phyloP scores from a whole-genome alignment of 1,140 invertebrate genomes.

The Laupala kohalensis region DNA sequence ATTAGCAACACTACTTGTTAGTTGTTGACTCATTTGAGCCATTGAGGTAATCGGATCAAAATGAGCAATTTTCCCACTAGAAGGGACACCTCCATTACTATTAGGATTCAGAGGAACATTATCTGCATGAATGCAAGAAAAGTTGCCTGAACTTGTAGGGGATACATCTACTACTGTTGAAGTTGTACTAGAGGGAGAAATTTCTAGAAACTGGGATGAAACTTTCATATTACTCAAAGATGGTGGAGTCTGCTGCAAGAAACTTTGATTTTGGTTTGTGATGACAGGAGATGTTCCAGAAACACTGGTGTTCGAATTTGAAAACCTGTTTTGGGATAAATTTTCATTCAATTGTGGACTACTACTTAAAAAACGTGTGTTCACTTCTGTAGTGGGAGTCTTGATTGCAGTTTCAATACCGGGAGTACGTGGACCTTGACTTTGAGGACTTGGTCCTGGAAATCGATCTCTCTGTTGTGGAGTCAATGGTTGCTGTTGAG shows the following conservation, averaged over 20 bases:
- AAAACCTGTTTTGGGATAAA: conserved; percentile 17
- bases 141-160: conserved; percentile 16
- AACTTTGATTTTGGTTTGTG: conserved; percentile 9
- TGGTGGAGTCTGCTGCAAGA: conserved; percentile 8
- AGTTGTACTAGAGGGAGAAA: conserved; percentile 17
- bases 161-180: conserved; percentile 16
- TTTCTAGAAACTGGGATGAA: conserved; percentile 15
- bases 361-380: conserved; percentile 16
- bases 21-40: conserved; percentile 85
- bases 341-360: conserved; percentile 18
- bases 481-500: not conserved
- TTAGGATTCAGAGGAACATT: conserved; percentile 75
- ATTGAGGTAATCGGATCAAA: conserved; percentile 89
- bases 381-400: conserved; percentile 16
- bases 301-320: conserved; percentile 5
- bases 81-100: conserved; percentile 44
- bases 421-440: conserved; percentile 14
- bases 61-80: conserved; percentile 42
- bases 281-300: conserved; percentile 11
- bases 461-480: conserved; percentile 15
- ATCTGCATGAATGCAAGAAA: conserved; percentile 34
- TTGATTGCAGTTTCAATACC: conserved; percentile 10
- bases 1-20: conserved; percentile 60
- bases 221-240: conserved; percentile 11
- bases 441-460: conserved; percentile 23